These are phyloP conservation scores for Polyploca ridens DNA, from an alignment of 2,888 invertebrate species.

Conservation along the genomic window DNA sequence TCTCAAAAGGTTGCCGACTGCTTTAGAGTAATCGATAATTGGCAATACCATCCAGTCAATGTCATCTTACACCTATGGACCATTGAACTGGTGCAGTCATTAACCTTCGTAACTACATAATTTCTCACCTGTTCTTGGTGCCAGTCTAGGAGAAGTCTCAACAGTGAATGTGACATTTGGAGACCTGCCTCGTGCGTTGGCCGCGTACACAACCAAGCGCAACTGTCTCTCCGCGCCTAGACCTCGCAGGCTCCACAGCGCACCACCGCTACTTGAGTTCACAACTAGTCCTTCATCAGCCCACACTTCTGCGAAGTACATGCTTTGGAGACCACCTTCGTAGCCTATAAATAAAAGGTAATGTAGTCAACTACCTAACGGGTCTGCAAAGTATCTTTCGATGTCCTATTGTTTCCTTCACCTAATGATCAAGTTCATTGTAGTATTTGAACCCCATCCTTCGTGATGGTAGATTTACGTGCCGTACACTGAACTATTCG, in stretches of 20 bases:
- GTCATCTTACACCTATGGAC: no score
- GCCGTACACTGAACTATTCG: no score
- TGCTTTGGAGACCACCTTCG: slow-evolving; percentile 91
- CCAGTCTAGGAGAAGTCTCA: slow-evolving; percentile 66
- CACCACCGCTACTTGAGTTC: slow-evolving; percentile 89
- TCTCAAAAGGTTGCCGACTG: no score
- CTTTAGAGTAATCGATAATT: no score
- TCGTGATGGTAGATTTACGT: no score
- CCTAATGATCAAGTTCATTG: no score
- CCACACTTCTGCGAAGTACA: slow-evolving; percentile 89
- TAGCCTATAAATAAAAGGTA: slow-evolving; percentile 78
- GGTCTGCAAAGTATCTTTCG: no score
- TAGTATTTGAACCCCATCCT: no score
- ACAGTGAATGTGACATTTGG: slow-evolving; percentile 84
- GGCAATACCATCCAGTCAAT: no score
- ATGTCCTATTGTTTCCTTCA: no score
- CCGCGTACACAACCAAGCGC: slow-evolving; percentile 91
- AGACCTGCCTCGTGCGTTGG: slow-evolving; percentile 93
- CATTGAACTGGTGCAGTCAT: no score
- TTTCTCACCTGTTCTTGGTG: slow-evolving; percentile 66
- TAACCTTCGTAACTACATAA: no score
- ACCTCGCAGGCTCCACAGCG: slow-evolving; percentile 90
- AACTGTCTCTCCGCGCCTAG: slow-evolving; percentile 91
- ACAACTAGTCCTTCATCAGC: slow-evolving; percentile 86
- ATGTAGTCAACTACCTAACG: background rate